Conservation (phyloP, 92 coral and sea anemone species). For the Plumapathes pennacea region DNA sequence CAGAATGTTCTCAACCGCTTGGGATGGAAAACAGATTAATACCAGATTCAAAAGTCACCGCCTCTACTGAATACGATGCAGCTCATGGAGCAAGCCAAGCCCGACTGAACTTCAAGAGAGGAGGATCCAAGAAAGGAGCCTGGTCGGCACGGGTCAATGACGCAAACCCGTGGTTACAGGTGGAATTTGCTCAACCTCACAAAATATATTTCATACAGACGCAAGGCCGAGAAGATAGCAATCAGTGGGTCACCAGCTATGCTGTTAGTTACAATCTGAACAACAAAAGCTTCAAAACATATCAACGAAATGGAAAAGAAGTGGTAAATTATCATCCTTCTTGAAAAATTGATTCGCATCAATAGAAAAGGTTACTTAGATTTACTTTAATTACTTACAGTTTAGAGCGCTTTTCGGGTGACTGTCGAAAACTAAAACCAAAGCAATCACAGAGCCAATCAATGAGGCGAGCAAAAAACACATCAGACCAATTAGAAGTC, state of each 20-base stretch:
- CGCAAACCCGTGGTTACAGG: conserved; percentile 36
- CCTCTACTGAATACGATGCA: conserved; percentile 4
- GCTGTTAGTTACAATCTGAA: conserved; percentile 28
- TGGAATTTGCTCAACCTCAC: conserved; percentile 11
- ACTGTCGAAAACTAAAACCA: too few relatives aligned
- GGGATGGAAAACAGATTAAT: conserved; percentile 38
- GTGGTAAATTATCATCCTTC: too few relatives aligned
- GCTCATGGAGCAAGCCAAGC: conserved; percentile 7
- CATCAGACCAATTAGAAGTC: too few relatives aligned
- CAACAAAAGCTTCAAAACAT: conserved; percentile 16
- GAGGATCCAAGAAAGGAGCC: not conserved
- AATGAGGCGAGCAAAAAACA: too few relatives aligned
- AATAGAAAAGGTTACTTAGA: too few relatives aligned
- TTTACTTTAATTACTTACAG: too few relatives aligned
- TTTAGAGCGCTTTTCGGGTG: too few relatives aligned
- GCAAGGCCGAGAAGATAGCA: conserved; percentile 17
- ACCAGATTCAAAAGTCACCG: conserved; percentile 6
- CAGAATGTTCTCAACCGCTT: too few relatives aligned
- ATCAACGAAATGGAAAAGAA: conserved; percentile 18
- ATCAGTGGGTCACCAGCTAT: conserved; percentile 41
- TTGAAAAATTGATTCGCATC: too few relatives aligned
- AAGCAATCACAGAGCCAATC: too few relatives aligned
- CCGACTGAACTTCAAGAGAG: conserved; percentile 12
- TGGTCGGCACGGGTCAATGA: conserved; percentile 19
- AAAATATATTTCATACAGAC: conserved; percentile 26